Evolutionary conservation across 23 tunicate species (phyloP).

Genomic region (Ascidia mentula): DNA sequence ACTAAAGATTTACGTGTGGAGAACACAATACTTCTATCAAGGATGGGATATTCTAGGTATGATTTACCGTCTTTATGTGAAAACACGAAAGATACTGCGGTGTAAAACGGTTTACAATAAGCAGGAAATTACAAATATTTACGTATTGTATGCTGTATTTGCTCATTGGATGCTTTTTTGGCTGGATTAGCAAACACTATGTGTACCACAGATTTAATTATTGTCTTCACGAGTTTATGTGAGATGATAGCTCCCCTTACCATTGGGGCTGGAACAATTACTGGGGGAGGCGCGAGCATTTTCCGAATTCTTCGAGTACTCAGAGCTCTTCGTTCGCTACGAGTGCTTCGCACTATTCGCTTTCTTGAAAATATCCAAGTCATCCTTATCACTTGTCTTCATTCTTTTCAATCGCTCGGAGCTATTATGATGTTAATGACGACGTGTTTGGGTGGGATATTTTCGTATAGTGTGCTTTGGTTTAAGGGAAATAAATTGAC

Average conservation of each 20-base stretch:
- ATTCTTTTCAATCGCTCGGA: slow-evolving; percentile 88
- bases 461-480: no score
- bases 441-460: slow-evolving; percentile 57
- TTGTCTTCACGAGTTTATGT: slow-evolving; percentile 67
- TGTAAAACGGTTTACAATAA: neutral
- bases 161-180: no score
- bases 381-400: slow-evolving; percentile 80
- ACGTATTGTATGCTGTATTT: no score
- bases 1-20: slow-evolving; percentile 59
- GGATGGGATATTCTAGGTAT: slow-evolving; percentile 91
- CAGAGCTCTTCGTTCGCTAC: slow-evolving; percentile 71
- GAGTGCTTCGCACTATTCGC: slow-evolving; percentile 83
- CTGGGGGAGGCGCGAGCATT: slow-evolving; percentile 85
- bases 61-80: neutral
- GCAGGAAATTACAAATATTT: no score
- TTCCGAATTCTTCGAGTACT: slow-evolving; percentile 72
- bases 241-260: slow-evolving; percentile 78
- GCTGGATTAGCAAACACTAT: no score
- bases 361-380: slow-evolving; percentile 93
- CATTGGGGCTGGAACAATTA: slow-evolving; percentile 51
- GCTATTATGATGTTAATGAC: slow-evolving; percentile 85
- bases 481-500: no score
- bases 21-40: slow-evolving; percentile 54
- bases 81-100: neutral
- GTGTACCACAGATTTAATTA: slow-evolving; percentile 50